Conservation (phyloP, 2,113 vertebrate genomes). For the Smithornis capensis region DNA sequence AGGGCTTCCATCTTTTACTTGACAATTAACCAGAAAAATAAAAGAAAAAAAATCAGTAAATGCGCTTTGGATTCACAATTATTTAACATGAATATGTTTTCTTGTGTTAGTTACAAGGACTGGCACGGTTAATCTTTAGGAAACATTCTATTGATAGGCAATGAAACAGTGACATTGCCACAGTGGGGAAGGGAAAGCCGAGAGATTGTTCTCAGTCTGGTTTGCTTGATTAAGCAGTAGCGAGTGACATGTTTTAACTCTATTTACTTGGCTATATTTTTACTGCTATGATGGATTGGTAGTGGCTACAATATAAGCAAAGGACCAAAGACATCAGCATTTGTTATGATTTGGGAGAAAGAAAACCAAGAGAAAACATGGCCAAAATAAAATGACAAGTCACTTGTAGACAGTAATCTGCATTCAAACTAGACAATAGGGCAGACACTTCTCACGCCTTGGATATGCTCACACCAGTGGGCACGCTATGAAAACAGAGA, state of each 20-base stretch:
- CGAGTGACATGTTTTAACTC: neutral
- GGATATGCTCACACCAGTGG: neutral
- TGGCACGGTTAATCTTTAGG: neutral
- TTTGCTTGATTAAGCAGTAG: constrained; percentile 31
- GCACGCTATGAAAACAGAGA: neutral
- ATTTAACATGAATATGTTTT: neutral
- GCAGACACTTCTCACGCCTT: constrained; percentile 39
- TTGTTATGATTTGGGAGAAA: neutral
- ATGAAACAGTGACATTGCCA: neutral
- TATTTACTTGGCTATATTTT: neutral
- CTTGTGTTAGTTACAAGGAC: neutral
- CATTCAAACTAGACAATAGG: constrained; percentile 38
- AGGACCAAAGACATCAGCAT: neutral
- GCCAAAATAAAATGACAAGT: neutral
- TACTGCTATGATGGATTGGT: neutral
- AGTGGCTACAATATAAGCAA: neutral
- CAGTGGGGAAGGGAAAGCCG: neutral
- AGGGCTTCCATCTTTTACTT: neutral
- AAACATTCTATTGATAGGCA: neutral
- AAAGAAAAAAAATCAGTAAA: neutral
- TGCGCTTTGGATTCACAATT: neutral
- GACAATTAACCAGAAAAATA: neutral
- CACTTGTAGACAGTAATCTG: constrained; percentile 23
- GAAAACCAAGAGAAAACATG: neutral
- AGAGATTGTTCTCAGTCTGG: neutral